phyloP scores from a whole-genome alignment of 2,797 vertebrate species.

The Chloroceryle inda region DNA sequence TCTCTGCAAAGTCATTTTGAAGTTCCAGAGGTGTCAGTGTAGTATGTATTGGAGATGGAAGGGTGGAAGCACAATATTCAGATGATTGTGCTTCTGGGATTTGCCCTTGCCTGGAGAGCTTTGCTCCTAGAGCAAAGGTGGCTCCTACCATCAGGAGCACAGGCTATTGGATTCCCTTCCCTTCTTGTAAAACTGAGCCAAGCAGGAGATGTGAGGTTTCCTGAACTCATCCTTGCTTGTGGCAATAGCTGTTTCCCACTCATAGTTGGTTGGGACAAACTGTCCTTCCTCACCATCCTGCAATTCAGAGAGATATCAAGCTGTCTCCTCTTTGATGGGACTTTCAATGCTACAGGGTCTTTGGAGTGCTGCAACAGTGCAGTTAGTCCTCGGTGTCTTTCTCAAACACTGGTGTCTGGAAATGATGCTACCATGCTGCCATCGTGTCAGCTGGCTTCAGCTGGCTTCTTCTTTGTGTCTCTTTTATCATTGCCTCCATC shows the following conservation, averaged over 20 bases:
- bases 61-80: background rate
- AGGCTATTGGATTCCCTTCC: background rate
- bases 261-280: background rate
- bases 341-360: background rate
- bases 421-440: background rate
- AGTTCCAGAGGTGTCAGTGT: background rate
- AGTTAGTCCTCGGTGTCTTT: background rate
- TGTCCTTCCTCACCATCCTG: background rate
- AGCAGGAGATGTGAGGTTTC: background rate
- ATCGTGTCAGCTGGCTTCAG: background rate
- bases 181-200: background rate
- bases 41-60: accelerated
- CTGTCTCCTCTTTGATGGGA: background rate
- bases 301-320: background rate
- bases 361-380: background rate
- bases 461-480: background rate
- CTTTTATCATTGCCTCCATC: background rate
- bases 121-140: background rate
- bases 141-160: background rate
- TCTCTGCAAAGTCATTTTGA: background rate
- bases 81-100: background rate
- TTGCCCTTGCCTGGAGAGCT: background rate
- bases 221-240: background rate
- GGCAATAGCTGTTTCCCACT: background rate
- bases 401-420: background rate